Conservation (phyloP, 2,888 invertebrate genomes). For the Busseola fusca region DNA sequence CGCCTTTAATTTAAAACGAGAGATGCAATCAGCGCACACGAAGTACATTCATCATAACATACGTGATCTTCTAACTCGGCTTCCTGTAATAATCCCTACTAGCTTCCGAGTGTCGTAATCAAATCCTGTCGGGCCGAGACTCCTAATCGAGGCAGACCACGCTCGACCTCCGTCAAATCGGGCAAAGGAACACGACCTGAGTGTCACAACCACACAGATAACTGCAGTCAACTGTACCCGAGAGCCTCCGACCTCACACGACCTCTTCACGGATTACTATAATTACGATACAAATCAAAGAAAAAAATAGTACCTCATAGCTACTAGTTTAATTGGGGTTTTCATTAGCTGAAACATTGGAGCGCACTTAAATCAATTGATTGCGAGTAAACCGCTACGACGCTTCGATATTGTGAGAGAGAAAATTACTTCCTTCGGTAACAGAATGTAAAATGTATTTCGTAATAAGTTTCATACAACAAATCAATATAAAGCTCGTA, state of each 20-base stretch:
- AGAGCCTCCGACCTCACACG: slow-evolving; percentile 43
- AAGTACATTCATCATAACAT: slow-evolving; percentile 59
- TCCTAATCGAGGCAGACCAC: slow-evolving; percentile 81
- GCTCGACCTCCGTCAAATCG: slow-evolving; percentile 84
- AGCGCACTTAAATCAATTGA: slow-evolving; percentile 76
- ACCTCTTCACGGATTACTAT: slow-evolving; percentile 17
- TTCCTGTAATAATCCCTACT: slow-evolving; percentile 68
- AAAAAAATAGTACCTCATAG: slow-evolving; percentile 48
- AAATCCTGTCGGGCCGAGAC: slow-evolving; percentile 77
- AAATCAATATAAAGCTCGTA: slow-evolving; percentile 56
- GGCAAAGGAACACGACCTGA: slow-evolving; percentile 77
- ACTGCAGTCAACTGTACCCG: slow-evolving; percentile 62
- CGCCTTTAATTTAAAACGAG: slow-evolving; percentile 42
- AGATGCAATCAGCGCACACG: slow-evolving; percentile 56
- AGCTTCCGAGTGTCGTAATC: slow-evolving; percentile 75
- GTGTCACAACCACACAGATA: slow-evolving; percentile 76
- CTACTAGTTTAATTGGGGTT: slow-evolving; percentile 63
- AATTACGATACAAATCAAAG: slow-evolving; percentile 20
- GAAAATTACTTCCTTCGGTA: slow-evolving; percentile 33
- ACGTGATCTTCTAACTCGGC: slow-evolving; percentile 60
- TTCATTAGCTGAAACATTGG: slow-evolving; percentile 72
- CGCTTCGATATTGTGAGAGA: slow-evolving; percentile 69
- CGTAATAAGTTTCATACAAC: slow-evolving; percentile 43
- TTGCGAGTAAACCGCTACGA: slow-evolving; percentile 76
- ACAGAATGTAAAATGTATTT: slow-evolving; percentile 39